Evolutionary conservation across 2,888 invertebrate species (phyloP), one percentile per base, ranked within the genome.

Genomic region (Tribolium freemani): DNA sequence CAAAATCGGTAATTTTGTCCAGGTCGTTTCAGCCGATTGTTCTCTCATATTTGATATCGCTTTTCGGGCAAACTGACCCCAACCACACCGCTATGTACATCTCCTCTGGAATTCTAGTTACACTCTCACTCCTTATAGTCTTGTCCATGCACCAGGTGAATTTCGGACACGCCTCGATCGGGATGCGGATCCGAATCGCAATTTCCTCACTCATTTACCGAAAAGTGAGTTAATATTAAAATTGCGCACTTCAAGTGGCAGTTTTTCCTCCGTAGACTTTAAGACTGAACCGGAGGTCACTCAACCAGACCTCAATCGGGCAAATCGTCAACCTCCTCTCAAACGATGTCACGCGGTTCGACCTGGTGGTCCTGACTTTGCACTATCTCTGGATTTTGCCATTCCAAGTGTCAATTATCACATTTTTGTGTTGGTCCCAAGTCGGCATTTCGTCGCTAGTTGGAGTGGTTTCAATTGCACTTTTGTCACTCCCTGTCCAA

Each of bases 371-470:
- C 16, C 78, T 91, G 45, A 90, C 91, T 80, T 84, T 95, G 9
- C 93, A 95, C 84, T 94, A 92, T 82, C 82, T 95, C 44, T 94
- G 95, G 94, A 90, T 95, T 66, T 92, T 93, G 86, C 95, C 95
- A 0, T 87, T 94, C 11, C 92, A 94, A 81, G 90, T 92, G 1
- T 87, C 90, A 0, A 88, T 93, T 16, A 88, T 91, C 6, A 87
- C 90, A 0, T 88, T 86, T 69, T 88, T 93, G 66, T 86, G 91
- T 13, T 92, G 90, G 89, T 79, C 81, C 13, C 86, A 85, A 69
- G 88, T 90, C 1, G 88, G 88, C 6, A 81, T 88, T 5, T 87
- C 91, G 0, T 87, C 90, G 45, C 80, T 93, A 8, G 89, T 90
- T 53, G 93, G 93, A 9, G 87, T 93, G 48, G 84, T 87, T 4